phyloP scores from a whole-genome alignment of 2,888 invertebrate species.

The Mactromeris polynyma region DNA sequence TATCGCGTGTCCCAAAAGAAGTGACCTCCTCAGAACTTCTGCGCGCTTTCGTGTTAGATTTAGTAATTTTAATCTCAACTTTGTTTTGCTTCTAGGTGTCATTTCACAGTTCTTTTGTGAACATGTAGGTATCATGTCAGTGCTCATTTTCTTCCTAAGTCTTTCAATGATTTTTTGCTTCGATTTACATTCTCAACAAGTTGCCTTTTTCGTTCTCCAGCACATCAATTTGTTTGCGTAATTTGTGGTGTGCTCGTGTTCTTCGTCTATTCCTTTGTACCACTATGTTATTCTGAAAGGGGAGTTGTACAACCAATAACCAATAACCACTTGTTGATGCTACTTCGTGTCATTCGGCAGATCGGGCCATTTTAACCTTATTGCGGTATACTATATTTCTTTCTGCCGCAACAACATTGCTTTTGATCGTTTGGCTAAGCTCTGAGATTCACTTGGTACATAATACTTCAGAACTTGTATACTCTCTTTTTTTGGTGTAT shows the following conservation, averaged over 20 bases:
- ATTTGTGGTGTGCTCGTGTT: not conserved
- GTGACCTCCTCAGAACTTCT: not conserved
- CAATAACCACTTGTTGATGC: not conserved
- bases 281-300: not conserved
- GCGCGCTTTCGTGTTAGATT: slow-evolving; percentile 11
- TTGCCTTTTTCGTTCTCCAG: not conserved
- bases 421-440: not conserved
- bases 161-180: not conserved
- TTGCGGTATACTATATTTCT: too few species aligned
- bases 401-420: too few species aligned
- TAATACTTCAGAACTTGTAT: not conserved
- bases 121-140: not conserved
- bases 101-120: too few species aligned
- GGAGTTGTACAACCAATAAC: not conserved
- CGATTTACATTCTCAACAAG: not conserved
- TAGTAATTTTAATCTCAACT: not conserved
- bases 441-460: not conserved
- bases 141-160: not conserved
- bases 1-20: slow-evolving; percentile 20
- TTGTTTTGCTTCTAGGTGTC: slow-evolving; percentile 8
- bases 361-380: too few species aligned
- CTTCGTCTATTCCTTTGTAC: not conserved
- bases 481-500: not conserved
- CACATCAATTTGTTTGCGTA: not conserved
- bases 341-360: too few species aligned